Evolutionary conservation across 2,797 vertebrate species (phyloP), one percentile per base, ranked within the genome.

Genomic region (Megalops cyprinoides): DNA sequence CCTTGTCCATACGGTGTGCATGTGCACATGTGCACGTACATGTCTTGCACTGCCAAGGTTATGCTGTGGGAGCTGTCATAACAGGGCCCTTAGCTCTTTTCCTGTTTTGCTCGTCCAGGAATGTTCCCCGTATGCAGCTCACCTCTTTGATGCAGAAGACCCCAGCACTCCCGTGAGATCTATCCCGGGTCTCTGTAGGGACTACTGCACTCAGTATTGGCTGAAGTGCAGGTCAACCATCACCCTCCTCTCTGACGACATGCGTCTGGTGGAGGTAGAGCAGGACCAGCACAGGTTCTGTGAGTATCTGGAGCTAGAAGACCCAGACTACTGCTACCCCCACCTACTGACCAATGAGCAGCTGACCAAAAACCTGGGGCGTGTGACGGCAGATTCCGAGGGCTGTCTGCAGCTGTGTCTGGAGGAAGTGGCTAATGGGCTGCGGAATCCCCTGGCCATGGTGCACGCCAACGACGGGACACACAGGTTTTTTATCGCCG

Each of bases 321-420:
- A 99, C 71, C 28, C 62, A 0, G 97, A 99, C 91, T 99, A 99
- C 90, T 99, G 98, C 87, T 99, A 97, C 86, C 98, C 98, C 0
- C 90, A 88, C 74, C 87, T 99, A 69, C 91, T 98, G 82, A 89
- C 88, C 78, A 97, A 95, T 78, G 85, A 91, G 56, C 89, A 87
- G 79, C 96, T 99, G 8, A 95, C 91, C 77, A 86, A 91, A 73
- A 94, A 96, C 87, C 93, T 99, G 85, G 98, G 98, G 34, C 80
- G 91, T 0, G 96, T 98, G 69, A 92, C 88, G 0, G 93, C 95
- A 0, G 93, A 96, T 0, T 80, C 93, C 0, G 93, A 95, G 1
- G 98, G 98, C 83, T 99, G 98, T 75, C 91, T 99, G 58, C 97
- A 99, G 90, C 90, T 99, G 49, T 99, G 98, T 83, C 93, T 99